phyloP scores from a whole-genome alignment of 2,797 vertebrate species.

The Leptoclinus maculatus region DNA sequence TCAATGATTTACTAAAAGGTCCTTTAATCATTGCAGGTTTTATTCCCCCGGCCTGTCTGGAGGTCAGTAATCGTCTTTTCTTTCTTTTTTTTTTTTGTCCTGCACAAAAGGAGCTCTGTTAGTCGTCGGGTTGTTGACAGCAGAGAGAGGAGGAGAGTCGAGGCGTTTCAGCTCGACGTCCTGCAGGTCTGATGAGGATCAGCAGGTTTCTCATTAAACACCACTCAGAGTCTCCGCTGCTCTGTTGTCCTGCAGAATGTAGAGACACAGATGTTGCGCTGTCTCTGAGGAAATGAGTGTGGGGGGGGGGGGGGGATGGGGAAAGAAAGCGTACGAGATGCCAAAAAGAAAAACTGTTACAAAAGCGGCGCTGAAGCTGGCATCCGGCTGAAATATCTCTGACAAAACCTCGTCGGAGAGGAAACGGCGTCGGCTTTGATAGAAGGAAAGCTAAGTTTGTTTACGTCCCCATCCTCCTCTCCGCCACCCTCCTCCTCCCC shows the following conservation, averaged over 20 bases:
- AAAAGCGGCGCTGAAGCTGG: slow-evolving; percentile 29
- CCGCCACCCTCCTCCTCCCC: slow-evolving; percentile 24
- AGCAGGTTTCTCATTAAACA: slow-evolving; percentile 55
- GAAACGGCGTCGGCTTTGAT: slow-evolving; percentile 44
- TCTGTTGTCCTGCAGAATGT: slow-evolving; percentile 5
- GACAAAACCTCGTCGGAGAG: slow-evolving; percentile 30
- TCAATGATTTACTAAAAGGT: slow-evolving; percentile 73
- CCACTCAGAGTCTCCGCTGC: slow-evolving; percentile 14
- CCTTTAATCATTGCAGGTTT: slow-evolving; percentile 74
- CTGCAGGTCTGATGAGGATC: slow-evolving; percentile 53
- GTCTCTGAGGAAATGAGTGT: slow-evolving; percentile 7
- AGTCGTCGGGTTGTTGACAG: slow-evolving; percentile 49
- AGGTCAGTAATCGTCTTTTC: slow-evolving; percentile 55
- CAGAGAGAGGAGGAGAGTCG: slow-evolving; percentile 30
- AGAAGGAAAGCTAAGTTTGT: slow-evolving; percentile 42
- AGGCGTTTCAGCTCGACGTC: slow-evolving; percentile 24
- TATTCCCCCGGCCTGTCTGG: slow-evolving; percentile 57
- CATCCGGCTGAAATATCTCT: slow-evolving; percentile 57
- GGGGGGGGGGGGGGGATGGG: neutral
- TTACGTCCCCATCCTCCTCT: slow-evolving; percentile 13
- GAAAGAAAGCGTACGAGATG: neutral
- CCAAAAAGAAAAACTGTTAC: neutral
- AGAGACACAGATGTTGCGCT: slow-evolving; percentile 48
- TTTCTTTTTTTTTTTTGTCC: neutral
- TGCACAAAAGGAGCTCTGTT: slow-evolving; percentile 62